Evolutionary conservation across 2,797 vertebrate genomes (phyloP), one percentile per base, ranked within the genome.

Genomic region (Botia almorhae): DNA sequence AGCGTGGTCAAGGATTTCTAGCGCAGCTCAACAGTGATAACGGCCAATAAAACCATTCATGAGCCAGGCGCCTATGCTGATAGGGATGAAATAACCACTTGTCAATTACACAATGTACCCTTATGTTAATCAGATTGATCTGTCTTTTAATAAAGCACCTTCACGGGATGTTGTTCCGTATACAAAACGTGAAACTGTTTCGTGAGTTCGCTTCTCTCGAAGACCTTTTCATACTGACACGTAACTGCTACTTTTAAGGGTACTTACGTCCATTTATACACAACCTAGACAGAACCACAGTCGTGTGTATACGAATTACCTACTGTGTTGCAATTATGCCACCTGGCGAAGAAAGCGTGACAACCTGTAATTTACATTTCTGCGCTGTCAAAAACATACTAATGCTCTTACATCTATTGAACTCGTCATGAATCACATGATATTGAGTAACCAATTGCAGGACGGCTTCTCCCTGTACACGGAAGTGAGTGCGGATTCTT

Each of bases 21-120:
- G 73, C 16, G 14, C 87, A 86, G 71, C 85, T 69, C 82, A 85
- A 87, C 74, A 82, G 86, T 92, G 92, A 94, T 93, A 93, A 92
- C 80, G 72, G 86, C 77, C 87, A 67, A 91, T 94, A 94, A 94
- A 93, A 85, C 89, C 86, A 91, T 89, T 90, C 87, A 78, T 82
- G 17, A 74, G 60, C 75, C 55, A 82, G 73, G 13, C 69, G 67
- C 56, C 76, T 64, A 72, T 75, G 63, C 76, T 84, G 50, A 67
- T 67, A 67, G 13, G 26, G 51, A 73, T 63, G 8, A 43, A 39
- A 78, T 70, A 43, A 26, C 7, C 50, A 70, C 81, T 60, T 60
- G 55, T n/a, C 74, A 76, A 12, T 72, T 69, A 77, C 77, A 81
- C 63, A 72, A 80, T 72, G 64, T 75, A 69, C 26, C 70, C 68